Evolutionary conservation across 2,113 vertebrate genomes (phyloP).

Genomic region (Phocoena sinus): DNA sequence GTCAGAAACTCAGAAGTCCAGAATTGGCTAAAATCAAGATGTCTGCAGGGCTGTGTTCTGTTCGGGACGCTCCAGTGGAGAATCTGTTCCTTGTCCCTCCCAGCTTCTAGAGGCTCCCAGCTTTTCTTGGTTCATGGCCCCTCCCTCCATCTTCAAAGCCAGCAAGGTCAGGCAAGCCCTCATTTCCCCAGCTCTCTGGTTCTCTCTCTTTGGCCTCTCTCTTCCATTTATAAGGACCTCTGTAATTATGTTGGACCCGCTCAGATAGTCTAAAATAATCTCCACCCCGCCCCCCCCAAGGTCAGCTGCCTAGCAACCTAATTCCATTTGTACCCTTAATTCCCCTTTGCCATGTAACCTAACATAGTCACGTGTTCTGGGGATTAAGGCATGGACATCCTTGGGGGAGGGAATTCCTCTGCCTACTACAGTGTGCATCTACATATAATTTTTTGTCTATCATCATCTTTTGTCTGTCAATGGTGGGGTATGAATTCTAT

Average conservation of each 20-base stretch:
- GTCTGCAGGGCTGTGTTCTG: fast-evolving
- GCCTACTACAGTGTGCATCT: not conserved
- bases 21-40: not conserved
- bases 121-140: not conserved
- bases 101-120: not conserved
- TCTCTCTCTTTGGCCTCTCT: not conserved
- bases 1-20: not conserved
- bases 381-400: not conserved
- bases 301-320: not conserved
- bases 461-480: not conserved
- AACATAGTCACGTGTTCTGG: not conserved
- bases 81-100: no score
- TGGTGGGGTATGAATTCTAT: not conserved
- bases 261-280: not conserved
- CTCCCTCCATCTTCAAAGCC: not conserved
- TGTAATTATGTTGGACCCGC: not conserved
- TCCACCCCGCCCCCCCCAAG: not conserved
- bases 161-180: not conserved
- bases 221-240: not conserved
- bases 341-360: not conserved
- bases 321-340: not conserved
- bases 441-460: not conserved
- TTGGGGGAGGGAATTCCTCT: not conserved
- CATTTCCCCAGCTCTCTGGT: not conserved
- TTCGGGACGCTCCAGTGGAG: not conserved